phyloP scores from a whole-genome alignment of 2,113 vertebrate species.

The Gila orcuttii region DNA sequence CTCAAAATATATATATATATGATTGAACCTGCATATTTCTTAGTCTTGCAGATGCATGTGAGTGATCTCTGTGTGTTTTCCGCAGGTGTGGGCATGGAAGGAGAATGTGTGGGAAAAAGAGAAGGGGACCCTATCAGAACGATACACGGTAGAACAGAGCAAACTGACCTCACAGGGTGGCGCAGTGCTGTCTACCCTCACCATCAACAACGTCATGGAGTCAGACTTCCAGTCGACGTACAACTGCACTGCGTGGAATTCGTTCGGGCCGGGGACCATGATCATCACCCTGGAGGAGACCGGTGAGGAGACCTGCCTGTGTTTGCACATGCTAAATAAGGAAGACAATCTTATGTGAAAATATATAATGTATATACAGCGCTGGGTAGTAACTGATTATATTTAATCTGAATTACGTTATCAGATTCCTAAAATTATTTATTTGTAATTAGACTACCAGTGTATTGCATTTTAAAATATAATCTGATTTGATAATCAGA shows the following conservation, averaged over 20 bases:
- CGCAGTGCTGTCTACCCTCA: slow-evolving; percentile 90
- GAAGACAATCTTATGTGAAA: background rate
- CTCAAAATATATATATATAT: no score
- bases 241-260: slow-evolving; percentile 97
- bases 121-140: slow-evolving; percentile 83
- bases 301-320: slow-evolving; percentile 67
- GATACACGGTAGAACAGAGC: slow-evolving; percentile 92
- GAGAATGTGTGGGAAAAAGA: slow-evolving; percentile 93
- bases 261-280: slow-evolving; percentile 90
- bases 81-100: slow-evolving; percentile 95
- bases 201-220: slow-evolving; percentile 94
- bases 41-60: background rate
- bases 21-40: background rate
- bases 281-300: slow-evolving; percentile 90
- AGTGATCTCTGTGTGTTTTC: slow-evolving; percentile 37
- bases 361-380: no score
- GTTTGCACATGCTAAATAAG: background rate
- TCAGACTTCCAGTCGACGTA: slow-evolving; percentile 92
- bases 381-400: no score
- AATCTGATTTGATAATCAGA: no score
- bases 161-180: slow-evolving; percentile 75
- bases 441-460: no score
- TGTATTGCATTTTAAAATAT: no score
- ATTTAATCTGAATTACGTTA: no score
- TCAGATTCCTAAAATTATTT: no score